Evolutionary conservation across 2,797 vertebrate genomes (phyloP).

Genomic region (Graptemys geographica): DNA sequence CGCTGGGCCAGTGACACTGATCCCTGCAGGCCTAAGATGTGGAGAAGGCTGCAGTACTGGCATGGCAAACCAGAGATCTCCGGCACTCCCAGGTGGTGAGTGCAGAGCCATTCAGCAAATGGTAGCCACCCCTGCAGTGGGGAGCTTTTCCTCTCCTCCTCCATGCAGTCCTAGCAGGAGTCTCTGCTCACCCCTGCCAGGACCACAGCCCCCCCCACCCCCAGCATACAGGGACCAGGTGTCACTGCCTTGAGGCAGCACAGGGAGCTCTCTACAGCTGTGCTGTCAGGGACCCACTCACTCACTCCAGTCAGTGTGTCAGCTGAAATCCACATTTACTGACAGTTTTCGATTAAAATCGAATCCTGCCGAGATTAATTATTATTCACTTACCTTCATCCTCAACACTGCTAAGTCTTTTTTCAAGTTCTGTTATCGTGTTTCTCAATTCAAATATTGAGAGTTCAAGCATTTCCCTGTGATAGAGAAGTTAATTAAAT

Average conservation of each 20-base stretch:
- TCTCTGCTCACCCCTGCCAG: neutral
- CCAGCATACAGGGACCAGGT: neutral
- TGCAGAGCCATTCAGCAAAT: neutral
- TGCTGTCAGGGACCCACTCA: neutral
- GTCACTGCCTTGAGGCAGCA: neutral
- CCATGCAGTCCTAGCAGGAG: neutral
- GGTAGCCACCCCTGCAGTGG: rapidly evolving
- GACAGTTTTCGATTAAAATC: neutral
- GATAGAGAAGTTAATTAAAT: slow-evolving; percentile 42
- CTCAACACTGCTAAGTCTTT: slow-evolving; percentile 81
- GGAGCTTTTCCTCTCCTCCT: neutral
- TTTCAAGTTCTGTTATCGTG: slow-evolving; percentile 85
- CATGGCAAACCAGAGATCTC: neutral
- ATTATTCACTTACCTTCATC: slow-evolving; percentile 83
- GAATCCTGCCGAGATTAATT: neutral
- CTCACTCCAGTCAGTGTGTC: neutral
- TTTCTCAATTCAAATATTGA: slow-evolving; percentile 86
- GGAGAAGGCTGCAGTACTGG: neutral
- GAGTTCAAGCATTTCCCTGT: slow-evolving; percentile 86
- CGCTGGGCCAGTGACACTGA: neutral
- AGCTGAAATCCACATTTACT: neutral
- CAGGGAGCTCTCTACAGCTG: neutral
- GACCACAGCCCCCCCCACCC: neutral
- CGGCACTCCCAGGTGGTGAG: neutral
- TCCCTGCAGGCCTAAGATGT: neutral